Base-by-base conservation (phyloP, 1,140 invertebrate genomes). In the Dinoponera quadriceps region DNA sequence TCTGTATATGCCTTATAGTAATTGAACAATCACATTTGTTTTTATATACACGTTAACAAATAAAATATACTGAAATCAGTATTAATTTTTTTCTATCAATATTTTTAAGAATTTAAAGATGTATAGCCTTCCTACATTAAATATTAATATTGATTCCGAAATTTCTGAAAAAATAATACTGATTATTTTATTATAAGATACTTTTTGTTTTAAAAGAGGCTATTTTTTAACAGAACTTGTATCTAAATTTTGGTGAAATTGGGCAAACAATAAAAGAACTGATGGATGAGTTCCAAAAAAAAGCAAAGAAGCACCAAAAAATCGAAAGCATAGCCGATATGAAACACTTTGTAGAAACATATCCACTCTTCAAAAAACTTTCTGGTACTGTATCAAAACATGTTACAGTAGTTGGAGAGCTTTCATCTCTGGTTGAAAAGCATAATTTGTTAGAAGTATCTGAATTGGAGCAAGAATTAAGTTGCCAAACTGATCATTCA, bases 321-420 rank as follows among this genome's bases (percentile, higher is more conserved):
- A 97, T 99, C 3, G 99, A 99, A 95, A 99, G 98, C 84, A 99
- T 99, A 90, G 96, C 97, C 0, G 99, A 99, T 92, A 99, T 99
- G 99, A 99, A 99, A 95, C 97, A 97, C 89, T 99, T 99, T 95
- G 98, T 99, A 14, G 99, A 99, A 92, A 97, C 97, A 18, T 99
- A 99, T 96, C 99, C 99, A 0, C 97, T 99, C 87, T 99, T 99
- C 92, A 99, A 99, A 95, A 99, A 99, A 96, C 98, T 99, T 96
- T 99, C 98, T 0, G 99, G 99, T 27, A 99, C 99, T 3, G 98
- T 99, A 14, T 97, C 98, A 2, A 99, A 99, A 94, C 99, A 99
- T 95, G 97, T 99, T 27, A 98, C 98, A 11, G 96, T 99, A 65
- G 98, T 99, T 60, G 98, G 98, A 18, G 99, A 99, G 94, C 93